Evolutionary conservation across 1,140 invertebrate genomes (phyloP).

Genomic region (Cydia amplana): DNA sequence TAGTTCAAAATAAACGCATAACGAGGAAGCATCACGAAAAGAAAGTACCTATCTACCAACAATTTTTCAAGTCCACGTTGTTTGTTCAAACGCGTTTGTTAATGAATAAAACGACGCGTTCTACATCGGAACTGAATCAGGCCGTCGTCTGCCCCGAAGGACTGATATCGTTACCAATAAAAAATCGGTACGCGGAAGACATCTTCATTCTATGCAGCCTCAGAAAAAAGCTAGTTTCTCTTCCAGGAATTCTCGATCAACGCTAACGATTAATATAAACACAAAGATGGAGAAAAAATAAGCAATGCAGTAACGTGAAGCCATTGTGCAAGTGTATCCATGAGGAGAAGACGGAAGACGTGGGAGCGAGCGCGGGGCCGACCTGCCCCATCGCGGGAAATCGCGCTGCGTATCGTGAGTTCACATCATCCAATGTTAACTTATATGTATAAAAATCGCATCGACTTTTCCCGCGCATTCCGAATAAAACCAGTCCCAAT

Average conservation of each 20-base stretch:
- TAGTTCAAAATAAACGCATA: conserved; percentile 24
- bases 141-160: conserved; percentile 52
- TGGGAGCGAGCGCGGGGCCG: conserved; percentile 57
- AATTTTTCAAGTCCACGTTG: conserved; percentile 21
- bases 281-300: conserved; percentile 68
- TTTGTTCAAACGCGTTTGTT: conserved; percentile 30
- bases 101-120: conserved; percentile 36
- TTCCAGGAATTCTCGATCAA: conserved; percentile 65
- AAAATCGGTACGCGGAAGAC: conserved; percentile 66
- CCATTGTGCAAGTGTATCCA: conserved; percentile 68
- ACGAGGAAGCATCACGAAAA: conserved; percentile 26
- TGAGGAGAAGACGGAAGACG: conserved; percentile 62
- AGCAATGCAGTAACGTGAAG: conserved; percentile 53
- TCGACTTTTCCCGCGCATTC: conserved; percentile 21
- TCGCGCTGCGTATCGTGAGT: conserved; percentile 55
- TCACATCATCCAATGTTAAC: conserved; percentile 49
- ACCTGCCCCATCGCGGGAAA: conserved; percentile 64
- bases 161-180: conserved; percentile 51
- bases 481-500: neutral
- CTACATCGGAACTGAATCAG: conserved; percentile 56
- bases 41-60: conserved; percentile 8
- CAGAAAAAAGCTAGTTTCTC: conserved; percentile 64
- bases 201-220: conserved; percentile 63
- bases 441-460: conserved; percentile 41
- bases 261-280: conserved; percentile 62